These are phyloP conservation scores for Listrodromus nycthemerus DNA, from an alignment of 2,888 invertebrate genomes.

Conservation along the genomic window DNA sequence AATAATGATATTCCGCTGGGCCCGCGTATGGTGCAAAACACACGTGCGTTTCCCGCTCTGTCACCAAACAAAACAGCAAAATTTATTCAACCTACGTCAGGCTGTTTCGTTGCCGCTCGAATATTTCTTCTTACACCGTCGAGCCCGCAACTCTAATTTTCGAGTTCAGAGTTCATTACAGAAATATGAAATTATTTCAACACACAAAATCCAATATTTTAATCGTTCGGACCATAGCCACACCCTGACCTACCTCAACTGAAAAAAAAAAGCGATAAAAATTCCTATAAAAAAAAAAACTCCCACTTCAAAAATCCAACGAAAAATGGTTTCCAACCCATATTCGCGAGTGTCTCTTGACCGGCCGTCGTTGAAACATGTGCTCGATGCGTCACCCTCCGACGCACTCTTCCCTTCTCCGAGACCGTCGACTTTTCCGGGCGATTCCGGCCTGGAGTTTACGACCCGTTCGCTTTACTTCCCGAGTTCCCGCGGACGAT, in stretches of 20 bases:
- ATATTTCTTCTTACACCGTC: conserved; percentile 19
- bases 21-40: not conserved
- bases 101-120: conserved; percentile 6
- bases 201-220: not conserved
- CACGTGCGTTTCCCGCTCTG: not conserved
- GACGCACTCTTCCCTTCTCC: conserved; percentile 1
- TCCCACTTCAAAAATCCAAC: not conserved
- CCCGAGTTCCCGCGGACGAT: conserved; percentile 9
- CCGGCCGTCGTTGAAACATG: conserved; percentile 8
- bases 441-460: conserved; percentile 23
- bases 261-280: no score
- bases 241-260: no score
- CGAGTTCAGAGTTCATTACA: no score
- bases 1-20: conserved; percentile 11
- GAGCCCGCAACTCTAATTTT: conserved; percentile 5
- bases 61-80: not conserved
- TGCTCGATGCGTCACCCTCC: not conserved
- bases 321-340: no score
- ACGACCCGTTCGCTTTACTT: conserved; percentile 5
- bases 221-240: no score
- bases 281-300: no score
- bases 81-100: not conserved
- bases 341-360: not conserved
- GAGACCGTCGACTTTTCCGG: conserved; percentile 34
- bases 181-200: no score